Evolutionary conservation across 2,888 invertebrate species (phyloP).

Genomic region (Eupithecia inturbata): DNA sequence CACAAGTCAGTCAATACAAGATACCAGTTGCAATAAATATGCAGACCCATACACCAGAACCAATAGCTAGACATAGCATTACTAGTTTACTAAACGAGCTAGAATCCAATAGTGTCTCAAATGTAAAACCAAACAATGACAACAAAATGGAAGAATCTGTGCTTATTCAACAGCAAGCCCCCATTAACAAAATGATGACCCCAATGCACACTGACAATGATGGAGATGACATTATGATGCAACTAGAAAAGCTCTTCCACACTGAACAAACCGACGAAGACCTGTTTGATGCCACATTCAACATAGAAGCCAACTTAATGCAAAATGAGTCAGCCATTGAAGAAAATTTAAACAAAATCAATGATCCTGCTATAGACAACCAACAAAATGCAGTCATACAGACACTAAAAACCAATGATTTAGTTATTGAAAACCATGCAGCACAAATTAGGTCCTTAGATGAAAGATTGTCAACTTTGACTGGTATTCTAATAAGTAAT

Average conservation of each 20-base stretch:
- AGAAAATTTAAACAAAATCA: slow-evolving; percentile 46
- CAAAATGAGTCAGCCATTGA: slow-evolving; percentile 38
- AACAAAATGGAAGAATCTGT: slow-evolving; percentile 26
- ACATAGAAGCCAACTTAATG: slow-evolving; percentile 44
- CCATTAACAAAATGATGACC: slow-evolving; percentile 29
- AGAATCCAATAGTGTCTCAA: slow-evolving; percentile 34
- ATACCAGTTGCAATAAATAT: slow-evolving; percentile 52
- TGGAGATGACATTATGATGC: slow-evolving; percentile 70
- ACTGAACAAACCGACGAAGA: slow-evolving; percentile 73
- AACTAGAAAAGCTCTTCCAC: slow-evolving; percentile 77
- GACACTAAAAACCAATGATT: slow-evolving; percentile 40
- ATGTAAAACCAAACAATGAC: slow-evolving; percentile 43
- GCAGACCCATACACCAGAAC: slow-evolving; percentile 44
- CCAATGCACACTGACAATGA: slow-evolving; percentile 45
- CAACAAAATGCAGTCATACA: slow-evolving; percentile 36
- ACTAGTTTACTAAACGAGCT: slow-evolving; percentile 27
- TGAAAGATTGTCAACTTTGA: slow-evolving; percentile 66
- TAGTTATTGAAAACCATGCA: slow-evolving; percentile 59
- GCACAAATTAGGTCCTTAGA: slow-evolving; percentile 68
- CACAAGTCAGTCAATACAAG: slow-evolving; percentile 38
- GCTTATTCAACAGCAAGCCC: slow-evolving; percentile 30
- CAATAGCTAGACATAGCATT: slow-evolving; percentile 18
- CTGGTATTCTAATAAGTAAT: slow-evolving; percentile 59
- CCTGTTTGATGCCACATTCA: slow-evolving; percentile 68
- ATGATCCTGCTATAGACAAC: slow-evolving; percentile 39